Base-by-base conservation (phyloP, 2,113 vertebrate genomes). In the Lepidiolamprologus cunningtoni region DNA sequence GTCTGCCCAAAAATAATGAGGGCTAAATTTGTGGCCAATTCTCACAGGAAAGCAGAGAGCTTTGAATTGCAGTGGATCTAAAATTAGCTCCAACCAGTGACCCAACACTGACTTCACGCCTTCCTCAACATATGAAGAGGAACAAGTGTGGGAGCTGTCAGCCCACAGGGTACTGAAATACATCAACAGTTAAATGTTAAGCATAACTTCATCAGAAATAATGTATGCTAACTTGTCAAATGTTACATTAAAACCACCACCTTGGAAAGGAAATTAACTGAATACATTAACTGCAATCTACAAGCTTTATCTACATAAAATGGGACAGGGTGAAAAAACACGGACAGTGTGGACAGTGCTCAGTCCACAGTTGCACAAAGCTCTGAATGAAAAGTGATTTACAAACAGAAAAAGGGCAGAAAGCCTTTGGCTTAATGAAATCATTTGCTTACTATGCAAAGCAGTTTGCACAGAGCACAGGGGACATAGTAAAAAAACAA, bases 41-140 rank as follows among this genome's bases (percentile, higher is more conserved):
- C 86, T 92, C 79, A 47, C 58, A 79, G 86, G 23, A 84, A 85
- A 88, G 50, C 37, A 78, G 57, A 45, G 66, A 83, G 83, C 92
- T 92, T 91, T 83, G 82, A 86, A 81, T 89, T 80, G 85, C 82
- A 61, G 50, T 57, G 53, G 28, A 79, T 88, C 94, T 94, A 94
- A 95, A 95, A 92, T 90, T 94, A 94, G 86, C 87, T 55, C 5
- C 5, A 90, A 91, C 82, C 82, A 84, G 79, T 92, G 89, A 92
- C 91, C 90, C 78, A 88, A 87, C 92, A 89, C 84, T 90, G 86
- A 90, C 92, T 93, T 86, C 57, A 63, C 86, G 80, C 80, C 85
- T 93, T 91, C 84, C 89, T 90, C 80, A 84, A 93, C 63, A 93
- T 91, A 94, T 84, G 84, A 94, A 88, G 79, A 91, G 86, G 86